Conservation (phyloP, 2,888 invertebrate species). For the Ophioninae sp. region DNA sequence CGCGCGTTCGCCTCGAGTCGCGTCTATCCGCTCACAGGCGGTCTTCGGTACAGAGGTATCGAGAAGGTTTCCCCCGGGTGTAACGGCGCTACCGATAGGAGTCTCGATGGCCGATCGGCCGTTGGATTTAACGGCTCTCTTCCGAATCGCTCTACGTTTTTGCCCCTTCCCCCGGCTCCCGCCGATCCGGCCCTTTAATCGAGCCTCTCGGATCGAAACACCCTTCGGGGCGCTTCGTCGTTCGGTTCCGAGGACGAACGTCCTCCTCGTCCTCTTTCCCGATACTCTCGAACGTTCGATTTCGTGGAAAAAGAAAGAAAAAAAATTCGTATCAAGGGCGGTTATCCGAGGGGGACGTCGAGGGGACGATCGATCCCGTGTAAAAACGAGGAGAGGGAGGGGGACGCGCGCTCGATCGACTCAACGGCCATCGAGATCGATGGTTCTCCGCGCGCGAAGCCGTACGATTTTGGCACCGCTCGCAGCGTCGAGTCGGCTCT, state of each 20-base stretch:
- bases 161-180: background rate
- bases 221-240: background rate
- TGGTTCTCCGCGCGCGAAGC: conserved; percentile 57
- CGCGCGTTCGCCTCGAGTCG: conserved; percentile 25
- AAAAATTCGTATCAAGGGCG: too few relatives aligned
- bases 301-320: too few relatives aligned
- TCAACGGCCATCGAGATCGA: conserved; percentile 61
- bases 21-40: conserved; percentile 47
- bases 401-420: conserved; percentile 53
- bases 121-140: conserved; percentile 60
- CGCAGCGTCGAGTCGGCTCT: conserved; percentile 25
- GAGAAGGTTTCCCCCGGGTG: conserved; percentile 41
- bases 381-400: conserved; percentile 35
- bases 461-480: conserved; percentile 41
- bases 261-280: background rate
- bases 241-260: background rate
- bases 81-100: conserved; percentile 47
- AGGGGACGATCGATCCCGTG: conserved; percentile 34
- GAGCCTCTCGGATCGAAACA: conserved; percentile 34
- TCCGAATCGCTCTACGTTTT: conserved; percentile 31
- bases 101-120: conserved; percentile 58
- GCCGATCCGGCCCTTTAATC: conserved; percentile 33
- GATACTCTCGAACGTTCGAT: background rate
- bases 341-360: background rate
- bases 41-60: conserved; percentile 47